These are phyloP conservation scores for Brotula barbata DNA, from an alignment of 2,797 vertebrate genomes.

Conservation along the genomic window DNA sequence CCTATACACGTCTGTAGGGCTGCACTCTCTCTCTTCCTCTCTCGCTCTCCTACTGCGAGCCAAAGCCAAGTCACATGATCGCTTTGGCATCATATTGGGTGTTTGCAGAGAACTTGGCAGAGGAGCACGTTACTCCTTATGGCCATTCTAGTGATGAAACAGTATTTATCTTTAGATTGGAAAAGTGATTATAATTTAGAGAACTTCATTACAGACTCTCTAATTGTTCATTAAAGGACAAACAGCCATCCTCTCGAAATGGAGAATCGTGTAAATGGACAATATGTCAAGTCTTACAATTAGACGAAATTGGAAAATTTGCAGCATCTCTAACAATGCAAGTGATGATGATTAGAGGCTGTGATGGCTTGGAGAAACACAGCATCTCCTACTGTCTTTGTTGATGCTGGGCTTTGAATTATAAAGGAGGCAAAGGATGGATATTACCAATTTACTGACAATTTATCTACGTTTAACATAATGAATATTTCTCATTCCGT, in stretches of 20 bases:
- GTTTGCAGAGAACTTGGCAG: conserved; percentile 63
- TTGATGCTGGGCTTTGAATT: no score
- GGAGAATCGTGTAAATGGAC: background rate
- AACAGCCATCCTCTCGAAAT: no score
- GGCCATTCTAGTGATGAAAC: conserved; percentile 61
- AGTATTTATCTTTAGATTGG: conserved; percentile 60
- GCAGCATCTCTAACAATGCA: background rate
- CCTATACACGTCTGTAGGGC: conserved; percentile 23
- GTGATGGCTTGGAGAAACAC: no score
- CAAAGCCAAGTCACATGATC: conserved; percentile 61
- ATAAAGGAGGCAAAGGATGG: no score
- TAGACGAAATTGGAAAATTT: background rate
- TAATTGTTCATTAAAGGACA: conserved; percentile 36
- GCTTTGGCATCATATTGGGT: conserved; percentile 52
- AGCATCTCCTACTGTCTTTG: no score
- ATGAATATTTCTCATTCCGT: no score
- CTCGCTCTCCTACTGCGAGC: conserved; percentile 24
- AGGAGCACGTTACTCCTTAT: conserved; percentile 60
- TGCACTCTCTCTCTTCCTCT: conserved; percentile 23
- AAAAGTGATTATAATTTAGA: conserved; percentile 46
- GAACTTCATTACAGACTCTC: conserved; percentile 17
- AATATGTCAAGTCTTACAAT: background rate
- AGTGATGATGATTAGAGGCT: background rate
- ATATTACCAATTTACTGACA: no score
- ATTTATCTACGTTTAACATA: no score